Evolutionary conservation across 2,797 vertebrate genomes (phyloP), one percentile per base, ranked within the genome.

Genomic region (Fratercula arctica): DNA sequence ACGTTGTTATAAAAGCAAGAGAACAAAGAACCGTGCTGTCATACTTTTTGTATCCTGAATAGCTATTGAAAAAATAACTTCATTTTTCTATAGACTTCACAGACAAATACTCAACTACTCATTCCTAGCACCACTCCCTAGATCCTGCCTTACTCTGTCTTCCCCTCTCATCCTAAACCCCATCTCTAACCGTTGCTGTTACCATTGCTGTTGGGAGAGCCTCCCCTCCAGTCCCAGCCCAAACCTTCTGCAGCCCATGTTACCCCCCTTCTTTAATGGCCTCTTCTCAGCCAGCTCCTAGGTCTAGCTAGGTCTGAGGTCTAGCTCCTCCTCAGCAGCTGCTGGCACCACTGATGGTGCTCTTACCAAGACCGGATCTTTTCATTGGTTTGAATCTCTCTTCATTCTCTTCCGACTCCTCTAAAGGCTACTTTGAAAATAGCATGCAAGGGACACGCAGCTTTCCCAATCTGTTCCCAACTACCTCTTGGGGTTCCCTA

Each of bases 1-100:
- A 85, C 14, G 63, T 11, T 29, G 18, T 59, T 60, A 64, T 11
- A 85, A 85, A 96, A 87, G 33, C 70, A 90, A 77, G 21, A 76
- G 21, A 77, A 64, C 33, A 54, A 93, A 83, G 33, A 89, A 81
- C 6, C 26, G 15, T 29, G 37, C 25, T 68, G 56, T 73, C 33
- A 82, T 33, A 39, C 23, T 29, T 82, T 67, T 64, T 46, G 1
- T 1, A 77, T 68, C 11, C 18, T 68, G 3, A 25, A 73, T 23
- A 93, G 23, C 28, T 85, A 60, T 8, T 1, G 6, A 59, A 94
- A 90, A 79, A 43, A 64, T 4, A 48, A 8, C 10, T 77, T 77
- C 0, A 5, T 79, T 90, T 86, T 94, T 51, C 41, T 61, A 20
- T 9, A 73, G 70, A 37, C 25, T 73, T 87, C 25, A 76, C 26